Evolutionary conservation across 2,888 invertebrate species (phyloP), one percentile per base, ranked within the genome.

Genomic region (Gastrophysa polygoni): DNA sequence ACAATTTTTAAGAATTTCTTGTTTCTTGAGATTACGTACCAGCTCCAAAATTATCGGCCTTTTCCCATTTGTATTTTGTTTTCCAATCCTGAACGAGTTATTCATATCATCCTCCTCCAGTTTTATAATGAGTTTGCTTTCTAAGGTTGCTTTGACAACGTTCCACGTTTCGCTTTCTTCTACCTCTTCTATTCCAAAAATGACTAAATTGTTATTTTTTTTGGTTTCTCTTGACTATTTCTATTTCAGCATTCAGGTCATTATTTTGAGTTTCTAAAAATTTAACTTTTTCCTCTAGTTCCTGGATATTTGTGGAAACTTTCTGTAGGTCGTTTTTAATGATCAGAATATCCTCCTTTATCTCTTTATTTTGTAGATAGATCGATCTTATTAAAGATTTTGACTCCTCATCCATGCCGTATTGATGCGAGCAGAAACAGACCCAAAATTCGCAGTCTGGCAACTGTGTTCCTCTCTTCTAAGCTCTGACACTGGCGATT

Each of bases 181-280:
- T 47, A 21, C 21, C 21, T 20, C 20, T 47, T 20, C 20, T 21
- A 47, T 47, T 17, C 18, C 47, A 20, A 47, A 47, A 21, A 47
- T 47, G 21, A 47, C 47, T 47, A 47, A 20, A 20, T 47, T 47
- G n/a, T 47, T 47, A 6, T 47, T 47, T 47, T 47, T n/a, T 47
- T n/a, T 11, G 17, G 18, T 47, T 47, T 47, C 20, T 47, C 11
- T 8, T 47, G 11, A 5, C 47, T 21, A 21, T 47, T 47, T 47
- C n/a, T 11, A 47, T 47, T 20, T 47, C 20, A 11, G 20, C 17
- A 21, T 20, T 47, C 47, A 47, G 21, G 18, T 47, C 47, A 18
- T 47, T 20, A 20, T 47, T 47, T 47, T 47, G 20, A 47, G 47
- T 47, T 47, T 47, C 47, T 17, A 20, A 17, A 20, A n/a, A 47